Evolutionary conservation across 1,140 invertebrate genomes (phyloP), one percentile per base, ranked within the genome.

Genomic region (Uloborus diversus): DNA sequence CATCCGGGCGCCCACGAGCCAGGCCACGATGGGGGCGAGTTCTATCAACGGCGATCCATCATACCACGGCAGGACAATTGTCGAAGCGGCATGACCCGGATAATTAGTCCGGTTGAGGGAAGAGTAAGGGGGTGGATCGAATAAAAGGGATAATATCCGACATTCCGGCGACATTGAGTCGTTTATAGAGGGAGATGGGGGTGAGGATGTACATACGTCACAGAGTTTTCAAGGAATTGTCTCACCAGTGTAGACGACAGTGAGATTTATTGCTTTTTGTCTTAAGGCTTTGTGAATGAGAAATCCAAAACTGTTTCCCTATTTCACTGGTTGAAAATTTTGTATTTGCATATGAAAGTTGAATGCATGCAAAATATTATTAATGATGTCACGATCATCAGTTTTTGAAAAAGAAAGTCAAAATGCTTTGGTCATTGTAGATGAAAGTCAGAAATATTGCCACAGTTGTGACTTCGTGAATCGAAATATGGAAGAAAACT

Each of bases 91-190:
- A 42, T 49, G 70, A 73, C 70, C 70, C 57, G 70, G 70, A 59
- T 73, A 73, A 73, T 73, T 73, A 73, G 70, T n/a, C 37, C 57
- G 42, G 70, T 73, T 73, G 62, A 57, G 17, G 17, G 70, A n/a
- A 42, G 49, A 53, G 13, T 7, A 17, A 9, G 37, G 37, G 37
- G 37, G 37, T 42, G 37, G 37, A 56, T 33, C 28, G 56, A 28
- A 23, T 3, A 28, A 33, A n/a, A 42, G 17, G n/a, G n/a, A 59
- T 37, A 64, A 64, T 25, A 64, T 66, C 73, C 61, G 73, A 23
- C 73, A 76, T 53, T 28, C 73, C 17, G 73, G 73, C 73, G 73
- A 30, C 73, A 32, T 75, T 51, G 17, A 32, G 49, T 35, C 23
- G 57, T n/a, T 25, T 61, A 37, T 30, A 35, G 28, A 73, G 47